These are phyloP conservation scores for Crocuta crocuta DNA, from an alignment of 2,113 vertebrate genomes.

Conservation along the genomic window DNA sequence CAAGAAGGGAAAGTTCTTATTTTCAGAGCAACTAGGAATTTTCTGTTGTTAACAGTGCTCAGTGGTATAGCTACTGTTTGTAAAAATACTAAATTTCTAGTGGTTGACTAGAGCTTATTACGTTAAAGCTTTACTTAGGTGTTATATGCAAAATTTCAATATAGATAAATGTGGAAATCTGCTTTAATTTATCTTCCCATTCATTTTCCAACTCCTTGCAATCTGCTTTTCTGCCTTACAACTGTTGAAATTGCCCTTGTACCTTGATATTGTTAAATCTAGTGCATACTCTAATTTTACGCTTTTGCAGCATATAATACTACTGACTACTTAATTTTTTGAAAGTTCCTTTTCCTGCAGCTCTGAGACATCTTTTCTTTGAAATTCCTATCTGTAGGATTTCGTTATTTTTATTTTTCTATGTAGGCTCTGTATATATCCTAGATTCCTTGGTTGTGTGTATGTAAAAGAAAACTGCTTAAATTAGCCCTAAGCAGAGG, in stretches of 20 bases:
- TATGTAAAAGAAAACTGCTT: neutral
- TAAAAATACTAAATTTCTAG: neutral
- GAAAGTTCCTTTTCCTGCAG: neutral
- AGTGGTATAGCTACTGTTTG: neutral
- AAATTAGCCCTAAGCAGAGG: neutral
- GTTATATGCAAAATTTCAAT: neutral
- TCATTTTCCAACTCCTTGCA: neutral
- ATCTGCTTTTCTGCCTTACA: neutral
- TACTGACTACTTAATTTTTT: neutral
- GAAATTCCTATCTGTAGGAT: neutral
- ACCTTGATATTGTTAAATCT: neutral
- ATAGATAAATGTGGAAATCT: neutral
- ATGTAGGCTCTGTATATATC: neutral
- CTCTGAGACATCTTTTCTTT: neutral
- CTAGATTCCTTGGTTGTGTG: neutral
- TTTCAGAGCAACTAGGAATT: slow-evolving; percentile 19
- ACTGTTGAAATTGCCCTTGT: neutral
- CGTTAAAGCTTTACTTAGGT: neutral
- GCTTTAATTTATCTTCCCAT: neutral
- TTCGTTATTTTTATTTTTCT: neutral
- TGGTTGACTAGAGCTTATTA: neutral
- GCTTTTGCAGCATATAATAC: neutral
- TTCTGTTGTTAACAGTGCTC: neutral
- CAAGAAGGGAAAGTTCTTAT: neutral
- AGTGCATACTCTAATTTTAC: neutral